Evolutionary conservation across 2,888 invertebrate species (phyloP), one percentile per base, ranked within the genome.

Genomic region (Luperina testacea): DNA sequence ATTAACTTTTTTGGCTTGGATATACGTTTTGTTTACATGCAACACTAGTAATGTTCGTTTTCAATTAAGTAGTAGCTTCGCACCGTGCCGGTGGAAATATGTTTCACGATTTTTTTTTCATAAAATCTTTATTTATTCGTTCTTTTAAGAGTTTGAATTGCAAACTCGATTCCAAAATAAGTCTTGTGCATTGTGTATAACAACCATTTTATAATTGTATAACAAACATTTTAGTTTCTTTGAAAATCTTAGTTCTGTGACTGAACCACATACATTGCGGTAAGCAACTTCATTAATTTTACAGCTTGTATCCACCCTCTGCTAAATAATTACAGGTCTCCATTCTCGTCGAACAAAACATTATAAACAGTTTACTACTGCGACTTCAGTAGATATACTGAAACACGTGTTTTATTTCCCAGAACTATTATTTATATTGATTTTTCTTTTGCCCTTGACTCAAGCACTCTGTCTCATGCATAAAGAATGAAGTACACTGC

Each of bases 401-500:
- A 75, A 85, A 85, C 85, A 81, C 61, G 11, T 77, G 87, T 77
- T 71, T 68, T 53, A 57, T 64, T 85, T 73, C 82, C 75, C 87
- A 77, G 72, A 53, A 72, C 61, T n/a, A 51, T 70, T 57, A 77
- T 75, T 69, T 63, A 69, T 67, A 85, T 85, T 51, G 82, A 85
- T 87, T 78, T 73, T 75, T 75, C 69, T 24, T 67, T 57, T 77
- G 82, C 59, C 82, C 88, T 87, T 87, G 85, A 76, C 82, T 75
- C 59, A 69, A 74, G 68, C 51, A 63, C 70, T 64, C n/a, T 0
- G 59, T 45, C 77, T 81, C 82, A 78, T 85, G 69, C 82, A 85
- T 85, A 87, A 81, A 81, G 51, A 59, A 85, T 87, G 82, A 85
- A 87, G 73, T 63, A 72, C 72, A 71, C 61, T 85, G 82, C 87